Base-by-base conservation (phyloP, 2,113 vertebrate species). In the Nyctereutes procyonoides region DNA sequence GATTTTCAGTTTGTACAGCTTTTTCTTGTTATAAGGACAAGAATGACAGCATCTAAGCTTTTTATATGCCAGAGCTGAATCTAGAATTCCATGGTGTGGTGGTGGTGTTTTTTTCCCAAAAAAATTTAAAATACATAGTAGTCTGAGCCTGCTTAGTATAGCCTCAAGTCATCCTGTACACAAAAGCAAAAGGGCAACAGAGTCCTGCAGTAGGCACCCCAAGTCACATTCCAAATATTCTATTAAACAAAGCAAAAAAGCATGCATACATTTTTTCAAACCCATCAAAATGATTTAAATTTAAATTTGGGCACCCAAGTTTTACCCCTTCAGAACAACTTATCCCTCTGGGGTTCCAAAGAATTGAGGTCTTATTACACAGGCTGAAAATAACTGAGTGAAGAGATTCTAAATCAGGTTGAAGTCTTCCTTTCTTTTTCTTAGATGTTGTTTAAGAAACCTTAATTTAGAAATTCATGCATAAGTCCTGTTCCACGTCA, bases 311-410 rank as follows among this genome's bases (percentile, higher is more conserved):
- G 56, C 38, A 88, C 38, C 55, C n/a, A 92, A 48, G 43, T 95
- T 80, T 90, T 87, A 76, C 90, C 87, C 14, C 32, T 60, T 89
- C 69, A 38, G 26, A 93, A 74, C 24, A 56, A 38, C 14, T 38
- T 32, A 84, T 35, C 71, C 12, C 19, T 93, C 38, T 73, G 60
- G 56, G 35, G n/a, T 92, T 51, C 58, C 69, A 83, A 79, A 60
- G 15, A 95, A 74, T 56, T 94, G 71, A 93, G 74, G 82, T 82
- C 94, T 95, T 82, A 79, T 51, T 77, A 85, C 28, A 32, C 10
- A 5, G 63, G 20, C 73, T 96, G 88, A 93, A 91, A 96, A 83
- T 77, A 92, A 60, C 84, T 19, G 0, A 95, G 14, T 69, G 62
- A 89, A 79, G 28, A 92, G 87, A 55, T n/a, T 87, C 92, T 77